phyloP scores from a whole-genome alignment of 2,113 vertebrate genomes.

The Leptodactylus fuscus region DNA sequence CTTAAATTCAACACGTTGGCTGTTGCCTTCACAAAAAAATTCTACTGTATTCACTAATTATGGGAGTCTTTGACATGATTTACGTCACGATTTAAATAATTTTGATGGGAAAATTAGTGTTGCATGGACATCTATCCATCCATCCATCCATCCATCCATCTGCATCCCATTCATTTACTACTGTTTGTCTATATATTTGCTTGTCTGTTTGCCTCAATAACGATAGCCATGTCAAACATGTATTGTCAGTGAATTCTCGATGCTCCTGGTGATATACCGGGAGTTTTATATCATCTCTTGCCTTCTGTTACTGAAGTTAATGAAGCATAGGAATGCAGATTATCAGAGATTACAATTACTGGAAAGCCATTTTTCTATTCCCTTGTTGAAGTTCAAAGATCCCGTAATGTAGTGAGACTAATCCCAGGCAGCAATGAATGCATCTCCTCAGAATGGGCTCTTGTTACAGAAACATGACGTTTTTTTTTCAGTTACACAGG shows the following conservation, averaged over 20 bases:
- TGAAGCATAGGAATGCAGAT: conserved; percentile 7
- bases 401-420: conserved; percentile 14
- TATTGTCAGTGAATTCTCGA: neutral
- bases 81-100: too few relatives aligned
- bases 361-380: conserved; percentile 28
- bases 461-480: neutral
- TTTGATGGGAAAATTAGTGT: too few relatives aligned
- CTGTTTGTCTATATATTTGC: neutral
- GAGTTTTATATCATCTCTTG: conserved; percentile 21
- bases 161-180: too few relatives aligned
- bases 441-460: neutral
- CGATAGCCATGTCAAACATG: neutral
- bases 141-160: neutral
- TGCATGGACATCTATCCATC: neutral
- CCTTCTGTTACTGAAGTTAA: conserved; percentile 31
- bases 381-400: conserved; percentile 33
- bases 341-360: conserved; percentile 42
- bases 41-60: too few relatives aligned
- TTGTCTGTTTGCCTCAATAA: neutral
- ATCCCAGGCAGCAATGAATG: neutral
- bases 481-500: neutral
- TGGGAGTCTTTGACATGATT: too few relatives aligned
- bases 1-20: too few relatives aligned
- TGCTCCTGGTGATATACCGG: neutral
- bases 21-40: too few relatives aligned